Conservation (phyloP, 2,113 vertebrate genomes). For the Typhlomys cinereus region DNA sequence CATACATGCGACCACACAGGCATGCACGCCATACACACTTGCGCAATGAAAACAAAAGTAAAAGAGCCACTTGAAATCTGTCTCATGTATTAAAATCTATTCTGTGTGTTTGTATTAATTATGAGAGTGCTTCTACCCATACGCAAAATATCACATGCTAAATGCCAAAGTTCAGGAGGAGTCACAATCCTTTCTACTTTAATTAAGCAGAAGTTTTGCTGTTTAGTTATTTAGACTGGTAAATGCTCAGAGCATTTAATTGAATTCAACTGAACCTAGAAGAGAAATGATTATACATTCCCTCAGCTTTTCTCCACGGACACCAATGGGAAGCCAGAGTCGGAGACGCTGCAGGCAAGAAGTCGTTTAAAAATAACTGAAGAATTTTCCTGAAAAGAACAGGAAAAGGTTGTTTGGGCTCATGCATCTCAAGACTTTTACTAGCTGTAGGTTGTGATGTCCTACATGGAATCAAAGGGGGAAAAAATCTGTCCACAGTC, state of each 20-base stretch:
- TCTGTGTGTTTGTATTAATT: constrained; percentile 27
- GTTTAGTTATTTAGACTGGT: constrained; percentile 6
- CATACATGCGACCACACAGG: too few species aligned
- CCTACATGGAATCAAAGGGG: not conserved
- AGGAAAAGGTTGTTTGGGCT: not conserved
- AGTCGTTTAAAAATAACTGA: constrained; percentile 25
- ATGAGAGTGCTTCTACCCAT: not conserved
- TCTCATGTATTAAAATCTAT: constrained; percentile 1
- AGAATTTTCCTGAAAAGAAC: not conserved
- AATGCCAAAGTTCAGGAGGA: constrained; percentile 46
- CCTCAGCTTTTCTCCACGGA: constrained; percentile 42
- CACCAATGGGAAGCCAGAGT: constrained; percentile 38
- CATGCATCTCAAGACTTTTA: not conserved
- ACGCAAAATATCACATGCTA: constrained; percentile 26
- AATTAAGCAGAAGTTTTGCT: constrained; percentile 15
- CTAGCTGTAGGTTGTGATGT: not conserved
- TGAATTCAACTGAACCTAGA: constrained; percentile 40
- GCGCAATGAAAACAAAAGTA: not conserved
- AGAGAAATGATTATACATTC: constrained; percentile 32
- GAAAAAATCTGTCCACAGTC: not conserved
- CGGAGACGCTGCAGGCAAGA: not conserved
- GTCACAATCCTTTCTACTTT: not conserved
- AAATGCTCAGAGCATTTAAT: not conserved
- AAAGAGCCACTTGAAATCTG: not conserved
- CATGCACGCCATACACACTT: too few species aligned